Percentiles rank a stretch among this genome's conserved stretches.
These are phyloP conservation scores for Ichneumoninae sp. DNA, from an alignment of 2,888 invertebrate genomes.

Conservation along the genomic window DNA sequence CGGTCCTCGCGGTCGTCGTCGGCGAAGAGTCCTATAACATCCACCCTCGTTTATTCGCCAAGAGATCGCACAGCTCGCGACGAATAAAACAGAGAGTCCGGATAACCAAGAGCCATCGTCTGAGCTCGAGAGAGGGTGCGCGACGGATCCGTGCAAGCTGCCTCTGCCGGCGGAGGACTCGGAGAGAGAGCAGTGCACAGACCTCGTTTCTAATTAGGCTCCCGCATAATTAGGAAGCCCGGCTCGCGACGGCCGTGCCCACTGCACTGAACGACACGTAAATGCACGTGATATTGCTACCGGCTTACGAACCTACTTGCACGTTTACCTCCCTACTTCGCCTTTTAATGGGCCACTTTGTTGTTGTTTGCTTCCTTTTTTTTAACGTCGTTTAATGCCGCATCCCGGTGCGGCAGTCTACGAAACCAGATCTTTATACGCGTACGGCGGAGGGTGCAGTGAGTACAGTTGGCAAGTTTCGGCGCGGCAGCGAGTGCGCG, in stretches of 20 bases:
- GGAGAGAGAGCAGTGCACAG: conserved; percentile 39
- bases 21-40: conserved; percentile 40
- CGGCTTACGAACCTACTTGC: conserved; percentile 39
- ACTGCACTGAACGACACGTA: conserved; percentile 21
- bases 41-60: conserved; percentile 35
- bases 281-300: conserved; percentile 48
- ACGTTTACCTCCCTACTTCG: conserved; percentile 17
- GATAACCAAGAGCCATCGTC: conserved; percentile 45
- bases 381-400: conserved; percentile 50
- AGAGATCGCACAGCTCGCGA: conserved; percentile 33
- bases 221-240: conserved; percentile 65
- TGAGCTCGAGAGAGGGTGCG: conserved; percentile 21
- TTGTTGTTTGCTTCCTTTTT: conserved; percentile 27
- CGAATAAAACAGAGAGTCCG: conserved; percentile 30
- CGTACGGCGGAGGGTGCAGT: not conserved
- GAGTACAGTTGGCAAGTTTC: not conserved
- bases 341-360: conserved; percentile 43
- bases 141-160: conserved; percentile 36
- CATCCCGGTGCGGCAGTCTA: conserved; percentile 14
- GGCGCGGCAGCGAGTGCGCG: not conserved
- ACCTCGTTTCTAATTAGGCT: conserved; percentile 65
- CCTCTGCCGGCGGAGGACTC: conserved; percentile 7
- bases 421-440: not conserved
- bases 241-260: conserved; percentile 37
- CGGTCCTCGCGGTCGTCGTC: not conserved